Evolutionary conservation across 2,113 vertebrate genomes (phyloP).

Genomic region (Sakesphorus luctuosus): DNA sequence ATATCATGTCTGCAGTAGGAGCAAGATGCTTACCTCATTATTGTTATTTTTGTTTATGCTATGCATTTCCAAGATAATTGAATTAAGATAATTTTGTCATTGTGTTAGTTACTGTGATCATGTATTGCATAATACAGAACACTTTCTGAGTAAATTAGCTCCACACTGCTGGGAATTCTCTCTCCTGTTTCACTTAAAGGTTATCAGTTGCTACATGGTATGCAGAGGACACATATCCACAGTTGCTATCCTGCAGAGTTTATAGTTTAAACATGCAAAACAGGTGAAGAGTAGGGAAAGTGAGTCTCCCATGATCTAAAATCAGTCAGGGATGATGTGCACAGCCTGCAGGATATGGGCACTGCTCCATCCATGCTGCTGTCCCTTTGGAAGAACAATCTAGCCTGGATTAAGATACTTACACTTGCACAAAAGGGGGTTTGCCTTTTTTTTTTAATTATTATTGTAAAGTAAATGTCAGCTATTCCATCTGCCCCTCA

Average conservation of each 20-base stretch:
- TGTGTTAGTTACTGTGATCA: not conserved
- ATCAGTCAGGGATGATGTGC: not conserved
- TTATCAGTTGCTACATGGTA: not conserved
- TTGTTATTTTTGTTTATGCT: not conserved
- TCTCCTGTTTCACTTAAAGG: not conserved
- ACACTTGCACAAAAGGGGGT: not conserved
- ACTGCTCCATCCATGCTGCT: not conserved
- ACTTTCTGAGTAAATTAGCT: not conserved
- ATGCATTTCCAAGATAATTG: not conserved
- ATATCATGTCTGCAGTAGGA: not conserved
- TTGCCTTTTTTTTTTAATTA: not conserved
- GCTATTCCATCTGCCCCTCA: conserved; percentile 65
- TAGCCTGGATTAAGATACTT: conserved; percentile 24
- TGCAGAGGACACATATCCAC: not conserved
- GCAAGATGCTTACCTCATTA: not conserved
- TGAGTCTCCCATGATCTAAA: not conserved
- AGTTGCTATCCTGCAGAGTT: not conserved
- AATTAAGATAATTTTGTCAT: not conserved
- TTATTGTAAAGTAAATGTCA: conserved; percentile 60
- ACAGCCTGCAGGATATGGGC: not conserved
- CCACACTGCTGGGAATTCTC: not conserved
- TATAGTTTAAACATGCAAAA: not conserved
- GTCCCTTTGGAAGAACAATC: not conserved
- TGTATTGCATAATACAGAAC: not conserved
- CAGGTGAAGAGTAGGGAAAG: not conserved